phyloP scores from a whole-genome alignment of 2,888 invertebrate genomes.

The Aleiodes alternator region DNA sequence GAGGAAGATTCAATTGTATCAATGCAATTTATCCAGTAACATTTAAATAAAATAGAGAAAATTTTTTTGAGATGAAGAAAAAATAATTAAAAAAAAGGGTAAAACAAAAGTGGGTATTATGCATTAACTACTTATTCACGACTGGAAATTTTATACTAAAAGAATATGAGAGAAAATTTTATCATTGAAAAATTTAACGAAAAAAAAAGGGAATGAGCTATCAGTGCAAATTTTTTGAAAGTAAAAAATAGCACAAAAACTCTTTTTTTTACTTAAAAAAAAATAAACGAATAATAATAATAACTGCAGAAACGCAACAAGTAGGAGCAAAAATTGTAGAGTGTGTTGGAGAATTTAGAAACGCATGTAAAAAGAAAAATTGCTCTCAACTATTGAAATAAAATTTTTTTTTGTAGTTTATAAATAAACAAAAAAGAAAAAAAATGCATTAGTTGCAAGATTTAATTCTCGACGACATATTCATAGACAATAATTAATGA shows the following conservation, averaged over 20 bases:
- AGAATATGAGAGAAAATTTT: not conserved
- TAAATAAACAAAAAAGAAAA: constrained; percentile 5
- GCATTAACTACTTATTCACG: not conserved
- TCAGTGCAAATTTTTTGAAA: not conserved
- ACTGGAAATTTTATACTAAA: constrained; percentile 14
- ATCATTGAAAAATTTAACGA: not conserved
- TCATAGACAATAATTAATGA: constrained; percentile 31
- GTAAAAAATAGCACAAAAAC: constrained; percentile 6
- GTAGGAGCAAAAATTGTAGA: constrained; percentile 48
- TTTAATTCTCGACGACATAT: constrained; percentile 30
- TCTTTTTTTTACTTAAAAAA: constrained; percentile 1
- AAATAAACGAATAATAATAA: not conserved
- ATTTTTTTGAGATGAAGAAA: not conserved
- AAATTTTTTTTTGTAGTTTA: constrained; percentile 39
- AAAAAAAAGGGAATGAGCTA: not conserved
- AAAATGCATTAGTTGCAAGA: constrained; percentile 19
- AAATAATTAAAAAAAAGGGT: not conserved
- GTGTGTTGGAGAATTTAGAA: constrained; percentile 44
- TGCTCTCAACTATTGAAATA: constrained; percentile 53
- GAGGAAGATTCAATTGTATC: constrained; percentile 44
- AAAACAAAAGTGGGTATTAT: not conserved
- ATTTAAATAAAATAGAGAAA: constrained; percentile 40
- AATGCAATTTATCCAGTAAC: constrained; percentile 47
- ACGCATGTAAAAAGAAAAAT: constrained; percentile 44
- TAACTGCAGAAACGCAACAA: constrained; percentile 28